Percentiles rank a stretch among this genome's conserved stretches.
phyloP scores from a whole-genome alignment of 35 echinoderm and acorn worm species.

The Heliocidaris erythrogramma region DNA sequence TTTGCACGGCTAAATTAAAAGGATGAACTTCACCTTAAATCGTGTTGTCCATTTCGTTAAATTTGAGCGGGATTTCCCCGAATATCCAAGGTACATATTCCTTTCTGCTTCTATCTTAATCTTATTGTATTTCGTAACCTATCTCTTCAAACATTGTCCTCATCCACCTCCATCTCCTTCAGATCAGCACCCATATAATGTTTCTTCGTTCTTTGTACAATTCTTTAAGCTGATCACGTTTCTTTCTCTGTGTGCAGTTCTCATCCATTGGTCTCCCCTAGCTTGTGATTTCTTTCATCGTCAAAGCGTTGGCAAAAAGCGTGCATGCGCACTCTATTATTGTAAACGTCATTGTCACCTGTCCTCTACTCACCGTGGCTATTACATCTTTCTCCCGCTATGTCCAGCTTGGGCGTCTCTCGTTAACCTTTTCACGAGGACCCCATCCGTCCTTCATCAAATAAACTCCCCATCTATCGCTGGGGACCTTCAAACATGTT shows the following conservation, averaged over 20 bases:
- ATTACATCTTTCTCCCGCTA: background rate
- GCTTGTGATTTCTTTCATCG: no score
- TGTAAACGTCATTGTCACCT: no score
- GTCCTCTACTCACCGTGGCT: background rate
- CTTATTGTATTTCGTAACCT: background rate
- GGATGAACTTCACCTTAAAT: background rate
- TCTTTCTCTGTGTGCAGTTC: background rate
- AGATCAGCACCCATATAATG: background rate
- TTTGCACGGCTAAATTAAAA: background rate
- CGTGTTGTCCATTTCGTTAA: background rate
- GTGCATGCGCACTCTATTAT: no score
- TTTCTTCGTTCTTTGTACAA: no score
- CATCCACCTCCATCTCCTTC: background rate
- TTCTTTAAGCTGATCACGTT: background rate
- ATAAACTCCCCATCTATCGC: constrained; percentile 1
- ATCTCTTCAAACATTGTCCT: background rate
- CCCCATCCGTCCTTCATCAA: constrained; percentile 1
- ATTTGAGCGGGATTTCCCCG: background rate
- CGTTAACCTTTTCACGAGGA: background rate
- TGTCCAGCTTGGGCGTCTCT: background rate
- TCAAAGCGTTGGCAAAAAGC: no score
- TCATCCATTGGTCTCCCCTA: background rate
- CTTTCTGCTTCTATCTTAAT: background rate
- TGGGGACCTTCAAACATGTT: constrained; percentile 17
- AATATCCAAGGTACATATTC: background rate